phyloP scores from a whole-genome alignment of 2,113 vertebrate genomes.

The Otus sunia region DNA sequence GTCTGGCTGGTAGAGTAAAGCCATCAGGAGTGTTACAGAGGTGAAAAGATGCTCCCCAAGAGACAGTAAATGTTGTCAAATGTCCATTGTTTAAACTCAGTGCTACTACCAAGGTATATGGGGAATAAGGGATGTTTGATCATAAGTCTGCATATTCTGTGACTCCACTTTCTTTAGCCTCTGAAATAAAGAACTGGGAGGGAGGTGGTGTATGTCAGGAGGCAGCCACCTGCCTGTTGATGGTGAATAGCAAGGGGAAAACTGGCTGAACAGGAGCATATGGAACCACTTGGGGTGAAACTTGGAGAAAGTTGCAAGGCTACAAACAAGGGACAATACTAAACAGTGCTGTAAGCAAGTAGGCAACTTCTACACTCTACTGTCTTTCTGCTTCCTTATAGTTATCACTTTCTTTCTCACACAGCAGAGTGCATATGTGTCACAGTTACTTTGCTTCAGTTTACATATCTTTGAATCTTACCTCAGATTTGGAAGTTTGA shows the following conservation, averaged over 20 bases:
- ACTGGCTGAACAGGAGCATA: background rate
- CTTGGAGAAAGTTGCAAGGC: background rate
- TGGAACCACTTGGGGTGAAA: background rate
- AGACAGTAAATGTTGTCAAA: background rate
- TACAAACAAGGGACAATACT: background rate
- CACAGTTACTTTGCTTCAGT: background rate
- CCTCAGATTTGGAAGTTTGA: background rate
- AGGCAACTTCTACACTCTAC: background rate
- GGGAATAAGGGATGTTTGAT: background rate
- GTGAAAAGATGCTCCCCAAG: background rate
- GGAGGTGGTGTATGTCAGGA: background rate
- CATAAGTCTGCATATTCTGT: background rate
- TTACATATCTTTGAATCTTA: background rate
- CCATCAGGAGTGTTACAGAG: background rate
- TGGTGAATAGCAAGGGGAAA: background rate
- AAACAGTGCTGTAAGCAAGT: background rate
- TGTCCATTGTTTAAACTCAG: background rate
- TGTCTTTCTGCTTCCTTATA: background rate
- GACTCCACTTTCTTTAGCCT: background rate
- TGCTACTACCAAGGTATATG: background rate
- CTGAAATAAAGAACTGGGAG: background rate
- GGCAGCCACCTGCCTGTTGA: background rate
- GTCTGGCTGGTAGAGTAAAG: background rate
- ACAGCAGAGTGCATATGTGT: background rate
- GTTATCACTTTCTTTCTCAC: background rate